Evolutionary conservation across 2,888 invertebrate species (phyloP), one percentile per base, ranked within the genome.

Genomic region (Achlya flavicornis): DNA sequence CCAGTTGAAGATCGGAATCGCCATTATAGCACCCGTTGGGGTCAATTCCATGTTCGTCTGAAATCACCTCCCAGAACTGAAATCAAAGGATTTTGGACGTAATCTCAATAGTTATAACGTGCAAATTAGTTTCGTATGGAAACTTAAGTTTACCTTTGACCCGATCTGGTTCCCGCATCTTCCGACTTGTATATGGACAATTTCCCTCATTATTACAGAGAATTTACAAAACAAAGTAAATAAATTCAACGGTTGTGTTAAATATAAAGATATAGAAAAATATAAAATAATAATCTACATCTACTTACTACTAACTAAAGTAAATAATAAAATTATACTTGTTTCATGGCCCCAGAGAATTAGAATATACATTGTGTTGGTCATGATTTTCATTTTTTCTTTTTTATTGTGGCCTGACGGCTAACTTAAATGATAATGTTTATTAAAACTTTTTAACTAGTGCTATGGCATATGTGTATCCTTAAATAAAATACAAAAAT

Each of bases 41-140:
- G 78, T 96, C 95, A 74, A 97, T 96, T 33, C 96, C 96, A 80
- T 96, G 96, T 77, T 96, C 97, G 78, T 97, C 96, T 8, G 96
- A 97, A 78, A 97, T 97, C 53, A 97, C 96, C 84, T 97, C 97
- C 97, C 97, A 97, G 85, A 97, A 97, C 96, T 96, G 87, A 61
- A 89, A 90, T 70, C 46, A 66, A 63, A 16, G 4, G 3, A 57
- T 57, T 10, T 62, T 38, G 5, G 10, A n/a, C 35, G 48, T 46
- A n/a, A n/a, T 46, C 0, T 1, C n/a, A 46, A 26, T 46, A 41
- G 35, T 12, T 11, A 38, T 41, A 58, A 48, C 48, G 1, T 2
- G 33, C 32, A 43, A 46, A 53, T 3, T 19, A 7, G 16, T 61
- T 94, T 94, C 94, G 61, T 10, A 62, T 65, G 71, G 41, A 14